Conservation (phyloP, 2,888 invertebrate species). For the Tetragonisca angustula region DNA sequence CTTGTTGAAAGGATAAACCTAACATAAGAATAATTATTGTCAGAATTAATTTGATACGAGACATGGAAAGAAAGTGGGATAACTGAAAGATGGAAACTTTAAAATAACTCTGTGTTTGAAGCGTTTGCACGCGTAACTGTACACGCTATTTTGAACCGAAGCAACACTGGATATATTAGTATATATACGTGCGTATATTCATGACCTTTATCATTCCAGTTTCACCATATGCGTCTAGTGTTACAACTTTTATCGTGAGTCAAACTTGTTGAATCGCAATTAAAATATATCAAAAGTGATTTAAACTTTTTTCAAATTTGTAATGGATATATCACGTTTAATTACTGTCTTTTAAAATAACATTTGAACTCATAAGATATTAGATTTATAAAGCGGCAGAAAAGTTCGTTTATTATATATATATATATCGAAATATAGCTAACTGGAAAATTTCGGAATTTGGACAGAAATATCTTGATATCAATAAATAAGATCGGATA, state of each 20-base stretch:
- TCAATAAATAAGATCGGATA: neutral
- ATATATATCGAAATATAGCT: too few relatives aligned
- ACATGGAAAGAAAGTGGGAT: constrained; percentile 19
- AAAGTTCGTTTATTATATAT: neutral
- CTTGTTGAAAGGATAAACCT: constrained; percentile 40
- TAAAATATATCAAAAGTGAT: too few relatives aligned
- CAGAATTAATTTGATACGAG: neutral
- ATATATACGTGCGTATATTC: neutral
- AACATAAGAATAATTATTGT: constrained; percentile 22
- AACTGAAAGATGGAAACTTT: neutral
- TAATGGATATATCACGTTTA: neutral
- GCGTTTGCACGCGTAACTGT: constrained; percentile 4
- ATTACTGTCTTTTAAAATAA: neutral
- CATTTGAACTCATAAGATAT: neutral
- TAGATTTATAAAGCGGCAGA: too few relatives aligned
- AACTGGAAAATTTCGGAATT: neutral
- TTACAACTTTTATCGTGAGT: neutral
- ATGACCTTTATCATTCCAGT: constrained; percentile 23
- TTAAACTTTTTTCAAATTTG: neutral
- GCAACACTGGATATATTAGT: neutral
- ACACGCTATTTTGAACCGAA: constrained; percentile 21
- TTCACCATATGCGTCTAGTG: neutral
- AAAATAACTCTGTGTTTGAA: constrained; percentile 7
- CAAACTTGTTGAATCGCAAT: neutral
- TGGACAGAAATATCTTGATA: neutral